A percentile compares a stretch with the other conserved stretches of the same genome.
phyloP scores from a whole-genome alignment of 1,140 invertebrate genomes.

The Neotoxoptera formosana region DNA sequence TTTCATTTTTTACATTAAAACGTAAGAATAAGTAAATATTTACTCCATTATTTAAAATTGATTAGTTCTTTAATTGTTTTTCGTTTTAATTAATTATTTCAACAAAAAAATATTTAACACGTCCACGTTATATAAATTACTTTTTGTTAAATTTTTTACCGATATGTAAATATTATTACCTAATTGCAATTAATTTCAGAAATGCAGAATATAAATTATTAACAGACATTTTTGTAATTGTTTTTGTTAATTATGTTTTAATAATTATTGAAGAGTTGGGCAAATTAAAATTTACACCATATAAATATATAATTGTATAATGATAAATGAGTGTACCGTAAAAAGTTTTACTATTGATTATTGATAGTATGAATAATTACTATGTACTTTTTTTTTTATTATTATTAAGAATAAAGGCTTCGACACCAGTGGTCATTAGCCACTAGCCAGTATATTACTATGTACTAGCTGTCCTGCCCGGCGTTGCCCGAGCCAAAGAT shows the following conservation, averaged over 20 bases:
- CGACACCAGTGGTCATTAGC: no score
- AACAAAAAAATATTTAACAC: not conserved
- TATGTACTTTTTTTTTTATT: no score
- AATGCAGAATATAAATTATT: not conserved
- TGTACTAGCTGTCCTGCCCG: no score
- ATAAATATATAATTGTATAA: no score
- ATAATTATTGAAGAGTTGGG: not conserved
- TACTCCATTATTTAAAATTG: not conserved
- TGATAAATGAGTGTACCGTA: no score
- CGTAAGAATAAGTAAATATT: not conserved
- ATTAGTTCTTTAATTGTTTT: not conserved
- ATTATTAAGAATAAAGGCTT: no score
- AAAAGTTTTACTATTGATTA: no score
- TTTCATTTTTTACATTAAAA: not conserved
- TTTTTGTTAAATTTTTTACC: not conserved
- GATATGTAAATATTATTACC: not conserved
- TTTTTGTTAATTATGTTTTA: not conserved
- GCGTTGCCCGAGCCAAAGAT: no score
- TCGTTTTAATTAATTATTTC: not conserved
- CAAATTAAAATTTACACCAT: not conserved
- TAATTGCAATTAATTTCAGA: not conserved
- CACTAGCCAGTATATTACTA: no score
- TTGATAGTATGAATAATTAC: no score
- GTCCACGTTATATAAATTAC: not conserved
- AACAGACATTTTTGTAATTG: not conserved